Base-by-base conservation (phyloP, 1,140 invertebrate genomes). In the Delia radicum region DNA sequence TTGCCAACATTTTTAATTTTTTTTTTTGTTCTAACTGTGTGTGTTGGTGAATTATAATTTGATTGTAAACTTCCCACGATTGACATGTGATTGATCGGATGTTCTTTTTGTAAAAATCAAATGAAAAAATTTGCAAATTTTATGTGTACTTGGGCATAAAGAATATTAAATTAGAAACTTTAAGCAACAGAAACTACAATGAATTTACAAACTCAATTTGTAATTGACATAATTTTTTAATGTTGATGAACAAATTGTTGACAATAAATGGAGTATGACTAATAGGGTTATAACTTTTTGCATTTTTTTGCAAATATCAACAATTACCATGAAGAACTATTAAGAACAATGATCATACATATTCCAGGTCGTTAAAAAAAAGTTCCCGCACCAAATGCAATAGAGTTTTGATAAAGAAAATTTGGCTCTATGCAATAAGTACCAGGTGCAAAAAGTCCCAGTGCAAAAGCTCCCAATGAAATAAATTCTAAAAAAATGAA, bases 31-130 rank as follows among this genome's bases (percentile, higher is more conserved):
- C n/a, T 5, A n/a, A n/a, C n/a, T 55, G 48, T 24, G 48, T 15
- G 0, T 55, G 48, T 55, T n/a, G 18, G 5, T 55, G 48, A 8
- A n/a, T 55, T 21, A 69, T 69, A 69, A 69, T 69, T 69, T 69
- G 65, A 69, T 69, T 69, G 29, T 69, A 69, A 69, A 69, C 65
- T 69, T 69, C 65, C 65, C 65, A 69, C 65, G 65, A 69, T 69
- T 69, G 65, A 33, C 65, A 69, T 69, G 65, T 69, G 65, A 69
- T 69, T 69, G 65, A 69, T 69, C 37, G 65, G 29, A 37, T 69
- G 31, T 37, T 55, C 13, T 37, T 55, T 55, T 55, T 55, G n/a
- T 55, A 21, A 21, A 24, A 21, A 55, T n/a, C n/a, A n/a, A 55
- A 3, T 55, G 48, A 18, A 55, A 55, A 55, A 55, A 10, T 55